These are phyloP conservation scores for Phrynocephalus forsythii DNA, from an alignment of 2,797 vertebrate species.

Conservation along the genomic window DNA sequence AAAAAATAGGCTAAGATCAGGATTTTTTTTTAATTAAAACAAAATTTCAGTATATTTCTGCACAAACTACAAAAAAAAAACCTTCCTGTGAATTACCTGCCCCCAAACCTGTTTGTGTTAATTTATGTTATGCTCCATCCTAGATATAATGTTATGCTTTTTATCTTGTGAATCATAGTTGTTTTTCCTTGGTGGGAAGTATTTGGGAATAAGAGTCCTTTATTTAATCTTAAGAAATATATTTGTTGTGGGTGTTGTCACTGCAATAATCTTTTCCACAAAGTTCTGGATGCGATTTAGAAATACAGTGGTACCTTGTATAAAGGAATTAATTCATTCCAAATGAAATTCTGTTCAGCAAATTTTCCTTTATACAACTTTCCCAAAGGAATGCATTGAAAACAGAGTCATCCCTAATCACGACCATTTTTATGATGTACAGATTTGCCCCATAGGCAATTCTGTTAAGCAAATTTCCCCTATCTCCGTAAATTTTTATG, in stretches of 20 bases:
- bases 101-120: no score
- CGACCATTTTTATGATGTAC: no score
- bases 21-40: slow-evolving; percentile 3
- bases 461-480: no score
- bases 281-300: no score
- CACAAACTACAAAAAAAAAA: neutral
- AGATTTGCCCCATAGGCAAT: no score
- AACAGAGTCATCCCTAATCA: no score
- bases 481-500: no score
- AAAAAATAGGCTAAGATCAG: neutral
- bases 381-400: no score
- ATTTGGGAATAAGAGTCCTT: neutral
- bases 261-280: neutral
- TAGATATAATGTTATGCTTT: neutral
- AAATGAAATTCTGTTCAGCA: no score
- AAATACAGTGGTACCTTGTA: neutral
- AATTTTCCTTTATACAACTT: no score
- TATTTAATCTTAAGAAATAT: neutral
- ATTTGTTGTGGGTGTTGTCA: no score
- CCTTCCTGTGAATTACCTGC: neutral
- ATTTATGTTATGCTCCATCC: neutral
- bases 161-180: neutral
- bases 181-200: neutral
- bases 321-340: no score
- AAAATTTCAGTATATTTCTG: neutral